Evolutionary conservation across 2,888 invertebrate species (phyloP), one percentile per base, ranked within the genome.

Genomic region (Caenorhabditis sp.): DNA sequence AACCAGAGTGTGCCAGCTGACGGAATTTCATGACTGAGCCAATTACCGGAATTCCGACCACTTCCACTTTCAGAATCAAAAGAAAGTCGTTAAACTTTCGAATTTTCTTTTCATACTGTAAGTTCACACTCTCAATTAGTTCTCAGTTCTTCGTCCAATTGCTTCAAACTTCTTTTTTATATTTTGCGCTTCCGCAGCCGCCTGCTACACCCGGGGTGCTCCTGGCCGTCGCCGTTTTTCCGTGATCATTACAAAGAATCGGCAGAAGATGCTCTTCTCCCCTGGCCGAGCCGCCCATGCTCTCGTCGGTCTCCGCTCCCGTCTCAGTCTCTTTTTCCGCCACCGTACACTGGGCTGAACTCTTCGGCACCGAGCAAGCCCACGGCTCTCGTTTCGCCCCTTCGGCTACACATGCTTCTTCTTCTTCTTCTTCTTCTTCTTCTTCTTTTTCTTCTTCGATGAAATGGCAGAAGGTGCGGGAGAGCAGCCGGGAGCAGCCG

Each of bases 161-260:
- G 8, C n/a, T 22, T 48, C 45, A n/a, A 15, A 41, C 24, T 24
- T 46, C 46, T 24, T 46, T 13, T 32, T 27, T 32, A 30, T 48
- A 27, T 20, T 30, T 11, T 48, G 11, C 4, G 15, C n/a, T 9
- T 46, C 26, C 5, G n/a, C n/a, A n/a, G n/a, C n/a, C n/a, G n/a
- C n/a, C 17, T 41, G 41, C 17, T 41, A 20, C 41, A 17, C 17
- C 17, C 41, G 41, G 41, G 30, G 30, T n/a, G n/a, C 30, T 35
- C 13, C 35, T 35, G 35, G 43, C 22, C 43, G 24, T 26, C 24
- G 3, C 46, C 11, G 8, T 11, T 32, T 32, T 50, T 32, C 50
- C 50, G 46, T 46, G 22, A 62, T 59, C 59, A 59, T 59, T 46
- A 59, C 59, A 59, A 52, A 43, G 41, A 41, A 32, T 52, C 50